phyloP scores from a whole-genome alignment of 2,888 invertebrate species.

The Calameuta idolon region DNA sequence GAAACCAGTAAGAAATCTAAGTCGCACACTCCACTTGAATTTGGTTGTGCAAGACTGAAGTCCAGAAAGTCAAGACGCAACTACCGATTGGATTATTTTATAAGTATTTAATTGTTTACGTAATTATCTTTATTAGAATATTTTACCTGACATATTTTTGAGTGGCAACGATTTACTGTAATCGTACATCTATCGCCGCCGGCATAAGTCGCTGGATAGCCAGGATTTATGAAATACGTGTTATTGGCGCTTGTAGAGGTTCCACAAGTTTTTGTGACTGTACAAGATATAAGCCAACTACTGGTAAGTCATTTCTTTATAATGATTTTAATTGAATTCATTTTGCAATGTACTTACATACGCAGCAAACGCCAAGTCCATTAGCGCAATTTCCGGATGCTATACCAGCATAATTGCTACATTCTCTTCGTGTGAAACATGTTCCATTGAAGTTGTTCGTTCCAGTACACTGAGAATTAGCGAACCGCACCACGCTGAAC shows the following conservation, averaged over 20 bases:
- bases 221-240: slow-evolving; percentile 85
- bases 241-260: slow-evolving; percentile 79
- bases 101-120: slow-evolving; percentile 6
- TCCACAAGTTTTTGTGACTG: slow-evolving; percentile 82
- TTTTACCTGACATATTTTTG: slow-evolving; percentile 77
- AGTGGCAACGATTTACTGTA: slow-evolving; percentile 77
- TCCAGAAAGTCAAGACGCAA: slow-evolving; percentile 83
- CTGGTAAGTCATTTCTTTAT: slow-evolving; percentile 8
- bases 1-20: slow-evolving; percentile 79
- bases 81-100: slow-evolving; percentile 66
- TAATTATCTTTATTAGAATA: neutral
- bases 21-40: slow-evolving; percentile 78
- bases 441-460: slow-evolving; percentile 78
- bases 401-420: slow-evolving; percentile 77
- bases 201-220: slow-evolving; percentile 78
- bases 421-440: slow-evolving; percentile 83
- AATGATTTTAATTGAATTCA: neutral
- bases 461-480: slow-evolving; percentile 77
- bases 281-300: slow-evolving; percentile 31
- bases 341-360: slow-evolving; percentile 73
- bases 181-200: slow-evolving; percentile 80
- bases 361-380: slow-evolving; percentile 83
- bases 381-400: slow-evolving; percentile 81
- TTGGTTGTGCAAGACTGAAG: slow-evolving; percentile 79
- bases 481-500: slow-evolving; percentile 82